phyloP scores from a whole-genome alignment of 1,140 invertebrate species.

The Thereuonema tuberculata region DNA sequence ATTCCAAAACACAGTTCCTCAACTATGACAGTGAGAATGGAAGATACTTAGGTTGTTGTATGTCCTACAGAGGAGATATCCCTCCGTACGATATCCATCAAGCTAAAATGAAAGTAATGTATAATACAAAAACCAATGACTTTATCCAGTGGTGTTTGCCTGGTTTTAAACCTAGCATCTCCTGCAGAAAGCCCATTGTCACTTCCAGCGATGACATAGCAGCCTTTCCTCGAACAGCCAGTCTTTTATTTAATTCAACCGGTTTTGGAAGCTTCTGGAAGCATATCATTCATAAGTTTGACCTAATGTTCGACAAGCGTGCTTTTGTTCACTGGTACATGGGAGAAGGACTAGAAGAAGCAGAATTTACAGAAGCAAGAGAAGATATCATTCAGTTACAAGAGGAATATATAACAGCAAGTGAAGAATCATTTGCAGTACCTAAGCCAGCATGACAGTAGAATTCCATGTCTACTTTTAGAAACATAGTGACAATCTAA shows the following conservation, averaged over 20 bases:
- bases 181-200: conserved; percentile 72
- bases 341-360: conserved; percentile 36
- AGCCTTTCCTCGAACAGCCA: conserved; percentile 56
- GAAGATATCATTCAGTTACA: conserved; percentile 21
- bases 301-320: conserved; percentile 33
- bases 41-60: conserved; percentile 79
- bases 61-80: conserved; percentile 55
- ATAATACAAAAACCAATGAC: conserved; percentile 32
- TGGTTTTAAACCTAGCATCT: conserved; percentile 40
- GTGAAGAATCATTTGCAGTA: conserved; percentile 14
- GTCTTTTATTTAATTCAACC: conserved; percentile 54
- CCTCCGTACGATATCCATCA: not conserved
- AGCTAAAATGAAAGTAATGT: not conserved
- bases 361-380: conserved; percentile 27
- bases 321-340: conserved; percentile 35
- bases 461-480: no score
- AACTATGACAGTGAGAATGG: conserved; percentile 33
- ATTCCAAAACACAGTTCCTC: conserved; percentile 35
- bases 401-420: conserved; percentile 20
- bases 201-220: conserved; percentile 67
- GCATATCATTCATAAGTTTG: conserved; percentile 31
- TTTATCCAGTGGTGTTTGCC: conserved; percentile 45
- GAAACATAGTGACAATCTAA: no score
- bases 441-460: no score
- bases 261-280: conserved; percentile 36